Percentiles rank a stretch among this genome's conserved stretches.
Conservation (phyloP, 2,888 invertebrate species). For the Nemoura dubitans region DNA sequence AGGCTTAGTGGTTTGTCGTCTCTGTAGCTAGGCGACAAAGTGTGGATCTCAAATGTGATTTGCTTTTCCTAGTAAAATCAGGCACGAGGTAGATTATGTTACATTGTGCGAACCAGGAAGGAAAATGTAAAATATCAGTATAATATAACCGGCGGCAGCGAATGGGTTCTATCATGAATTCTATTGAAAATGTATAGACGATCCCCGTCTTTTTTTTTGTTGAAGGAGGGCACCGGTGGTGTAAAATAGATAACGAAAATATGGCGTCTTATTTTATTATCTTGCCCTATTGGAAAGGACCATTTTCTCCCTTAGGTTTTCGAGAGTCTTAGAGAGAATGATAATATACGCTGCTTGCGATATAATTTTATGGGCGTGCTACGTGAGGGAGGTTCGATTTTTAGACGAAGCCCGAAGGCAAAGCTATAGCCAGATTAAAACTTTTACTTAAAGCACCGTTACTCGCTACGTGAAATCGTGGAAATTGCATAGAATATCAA, state of each 20-base stretch:
- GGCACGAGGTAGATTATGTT: background rate
- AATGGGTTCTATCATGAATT: background rate
- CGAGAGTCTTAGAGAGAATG: background rate
- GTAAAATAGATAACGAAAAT: background rate
- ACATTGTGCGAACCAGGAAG: background rate
- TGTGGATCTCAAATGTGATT: background rate
- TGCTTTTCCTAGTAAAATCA: background rate
- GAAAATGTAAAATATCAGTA: background rate
- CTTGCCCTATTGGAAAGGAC: background rate
- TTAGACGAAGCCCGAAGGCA: too few relatives aligned
- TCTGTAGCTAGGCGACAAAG: background rate
- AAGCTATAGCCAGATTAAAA: too few relatives aligned
- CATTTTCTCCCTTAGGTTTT: background rate
- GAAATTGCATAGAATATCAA: too few relatives aligned
- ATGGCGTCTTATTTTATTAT: background rate
- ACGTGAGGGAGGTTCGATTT: too few relatives aligned
- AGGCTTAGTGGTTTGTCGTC: background rate
- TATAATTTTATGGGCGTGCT: background rate
- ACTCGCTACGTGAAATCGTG: too few relatives aligned
- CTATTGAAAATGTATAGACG: background rate
- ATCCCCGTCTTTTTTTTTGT: background rate
- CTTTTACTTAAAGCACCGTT: too few relatives aligned
- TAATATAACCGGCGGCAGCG: background rate
- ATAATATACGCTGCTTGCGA: background rate
- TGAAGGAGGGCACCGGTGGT: background rate